Evolutionary conservation across 2,888 invertebrate species (phyloP).

Genomic region (Drosophila putrida): DNA sequence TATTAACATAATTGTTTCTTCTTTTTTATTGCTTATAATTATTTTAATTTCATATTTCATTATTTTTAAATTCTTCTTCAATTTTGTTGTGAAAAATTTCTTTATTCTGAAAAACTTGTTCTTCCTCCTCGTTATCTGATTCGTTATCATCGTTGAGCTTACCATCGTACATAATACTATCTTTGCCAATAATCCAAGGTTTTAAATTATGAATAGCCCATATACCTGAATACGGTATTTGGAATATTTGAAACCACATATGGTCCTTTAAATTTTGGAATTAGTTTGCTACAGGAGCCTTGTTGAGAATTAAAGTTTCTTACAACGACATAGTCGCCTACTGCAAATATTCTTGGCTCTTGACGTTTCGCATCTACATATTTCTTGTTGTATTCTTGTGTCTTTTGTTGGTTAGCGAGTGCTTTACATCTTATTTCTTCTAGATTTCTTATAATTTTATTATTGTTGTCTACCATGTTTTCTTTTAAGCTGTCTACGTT

Average conservation of each 20-base stretch:
- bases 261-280: neutral
- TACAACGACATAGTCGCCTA: neutral
- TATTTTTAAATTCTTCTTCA: too few species aligned
- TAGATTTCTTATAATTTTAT: neutral
- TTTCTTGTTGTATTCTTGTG: neutral
- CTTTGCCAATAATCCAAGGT: too few species aligned
- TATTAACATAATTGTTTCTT: too few species aligned
- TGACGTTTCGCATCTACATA: neutral
- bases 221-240: neutral
- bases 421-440: neutral
- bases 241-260: neutral
- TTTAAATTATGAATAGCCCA: too few species aligned
- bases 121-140: too few species aligned
- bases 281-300: neutral
- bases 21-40: too few species aligned
- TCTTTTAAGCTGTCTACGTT: neutral
- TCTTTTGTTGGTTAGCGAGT: neutral
- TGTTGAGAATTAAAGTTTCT: neutral
- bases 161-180: too few species aligned
- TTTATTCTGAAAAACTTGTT: too few species aligned
- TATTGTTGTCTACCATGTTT: neutral
- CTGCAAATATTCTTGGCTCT: conserved; percentile 1
- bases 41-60: too few species aligned
- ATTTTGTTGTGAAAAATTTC: too few species aligned
- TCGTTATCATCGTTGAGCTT: too few species aligned